phyloP scores from a whole-genome alignment of 2,113 vertebrate species.

The Hippocampus abdominalis region DNA sequence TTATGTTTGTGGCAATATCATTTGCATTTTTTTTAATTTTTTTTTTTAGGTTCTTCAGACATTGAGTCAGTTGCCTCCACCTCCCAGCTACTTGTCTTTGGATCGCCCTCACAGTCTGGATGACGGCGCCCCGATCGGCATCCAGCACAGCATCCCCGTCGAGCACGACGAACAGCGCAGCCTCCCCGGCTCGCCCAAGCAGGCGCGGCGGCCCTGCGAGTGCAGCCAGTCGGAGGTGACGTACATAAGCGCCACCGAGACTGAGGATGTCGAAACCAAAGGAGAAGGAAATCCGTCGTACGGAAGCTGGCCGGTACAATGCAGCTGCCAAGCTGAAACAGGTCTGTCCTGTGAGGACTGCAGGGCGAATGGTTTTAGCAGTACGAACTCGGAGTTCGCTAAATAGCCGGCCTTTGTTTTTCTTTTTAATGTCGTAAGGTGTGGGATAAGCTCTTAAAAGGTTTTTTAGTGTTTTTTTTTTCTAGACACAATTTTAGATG shows the following conservation, averaged over 20 bases:
- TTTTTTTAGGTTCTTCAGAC: slow-evolving; percentile 50
- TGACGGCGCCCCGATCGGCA: slow-evolving; percentile 13
- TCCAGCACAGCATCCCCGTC: slow-evolving; percentile 34
- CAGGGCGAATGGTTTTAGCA: slow-evolving; percentile 43
- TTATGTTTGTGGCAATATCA: too few relatives aligned
- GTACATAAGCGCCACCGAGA: slow-evolving; percentile 31
- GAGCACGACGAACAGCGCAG: slow-evolving; percentile 66
- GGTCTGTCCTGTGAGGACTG: slow-evolving; percentile 49
- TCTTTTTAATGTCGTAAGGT: background rate
- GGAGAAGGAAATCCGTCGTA: slow-evolving; percentile 35
- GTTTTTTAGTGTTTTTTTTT: background rate
- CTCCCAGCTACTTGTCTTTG: slow-evolving; percentile 38
- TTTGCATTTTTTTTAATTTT: too few relatives aligned
- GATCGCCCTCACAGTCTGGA: slow-evolving; percentile 62
- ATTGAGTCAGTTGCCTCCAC: slow-evolving; percentile 51
- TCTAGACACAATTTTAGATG: background rate
- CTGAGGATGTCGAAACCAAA: background rate
- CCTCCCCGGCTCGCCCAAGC: background rate
- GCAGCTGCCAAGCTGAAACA: slow-evolving; percentile 33
- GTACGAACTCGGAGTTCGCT: background rate
- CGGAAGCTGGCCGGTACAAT: slow-evolving; percentile 53
- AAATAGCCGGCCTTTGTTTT: slow-evolving; percentile 14
- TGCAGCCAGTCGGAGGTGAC: slow-evolving; percentile 71
- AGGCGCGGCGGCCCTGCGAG: slow-evolving; percentile 46
- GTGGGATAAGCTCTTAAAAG: background rate